Conservation (phyloP, 2,888 invertebrate genomes). For the Scaptomyza reducta region DNA sequence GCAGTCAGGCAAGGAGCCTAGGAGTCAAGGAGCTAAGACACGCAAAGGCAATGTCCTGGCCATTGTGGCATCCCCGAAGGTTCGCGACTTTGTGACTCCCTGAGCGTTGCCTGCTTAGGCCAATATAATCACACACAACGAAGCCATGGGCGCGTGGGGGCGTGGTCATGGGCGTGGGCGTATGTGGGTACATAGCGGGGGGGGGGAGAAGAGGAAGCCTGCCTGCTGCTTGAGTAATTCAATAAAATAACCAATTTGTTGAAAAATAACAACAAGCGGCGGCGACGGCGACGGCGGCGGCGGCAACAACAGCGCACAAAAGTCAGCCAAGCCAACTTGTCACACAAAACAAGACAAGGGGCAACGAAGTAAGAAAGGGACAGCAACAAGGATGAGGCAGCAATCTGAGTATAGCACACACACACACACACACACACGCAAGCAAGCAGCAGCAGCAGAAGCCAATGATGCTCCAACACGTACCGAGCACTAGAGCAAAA, state of each 20-base stretch:
- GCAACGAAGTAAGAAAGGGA: conserved; percentile 20
- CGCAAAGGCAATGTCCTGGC: conserved; percentile 55
- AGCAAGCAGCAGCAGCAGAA: conserved; percentile 31
- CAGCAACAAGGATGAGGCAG: conserved; percentile 31
- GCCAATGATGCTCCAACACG: conserved; percentile 63
- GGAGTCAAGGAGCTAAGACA: conserved; percentile 36
- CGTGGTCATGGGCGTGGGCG: background rate
- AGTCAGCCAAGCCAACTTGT: conserved; percentile 65
- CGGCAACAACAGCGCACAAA: conserved; percentile 50
- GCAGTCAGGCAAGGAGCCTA: background rate
- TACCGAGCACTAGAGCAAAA: conserved; percentile 72
- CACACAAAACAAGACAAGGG: conserved; percentile 47
- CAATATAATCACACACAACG: conserved; percentile 69
- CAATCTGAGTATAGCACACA: conserved; percentile 49
- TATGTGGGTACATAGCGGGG: background rate
- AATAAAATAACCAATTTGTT: conserved; percentile 80
- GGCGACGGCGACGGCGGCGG: too few species aligned
- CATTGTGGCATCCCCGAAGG: conserved; percentile 39
- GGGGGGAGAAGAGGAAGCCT: background rate
- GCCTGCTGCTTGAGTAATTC: conserved; percentile 79
- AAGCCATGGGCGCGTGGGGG: background rate
- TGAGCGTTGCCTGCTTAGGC: conserved; percentile 55
- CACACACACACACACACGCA: conserved; percentile 1
- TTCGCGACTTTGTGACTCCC: conserved; percentile 45
- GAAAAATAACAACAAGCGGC: conserved; percentile 75